Conservation (phyloP, 2,113 vertebrate species). For the Grammomys surdaster region DNA sequence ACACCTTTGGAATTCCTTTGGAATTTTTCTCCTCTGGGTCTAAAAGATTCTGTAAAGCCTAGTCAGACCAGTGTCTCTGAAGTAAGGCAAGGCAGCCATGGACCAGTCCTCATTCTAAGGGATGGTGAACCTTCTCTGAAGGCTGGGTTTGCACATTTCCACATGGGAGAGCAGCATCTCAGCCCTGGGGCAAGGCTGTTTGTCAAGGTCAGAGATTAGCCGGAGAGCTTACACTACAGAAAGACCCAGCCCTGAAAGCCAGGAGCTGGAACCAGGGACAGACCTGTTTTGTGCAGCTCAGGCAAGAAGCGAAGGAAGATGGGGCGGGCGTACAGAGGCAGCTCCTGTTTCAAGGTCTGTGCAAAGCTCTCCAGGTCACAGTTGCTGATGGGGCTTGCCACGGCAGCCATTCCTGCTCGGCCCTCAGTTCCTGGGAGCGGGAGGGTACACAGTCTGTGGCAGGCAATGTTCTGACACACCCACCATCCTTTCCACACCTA, state of each 20-base stretch:
- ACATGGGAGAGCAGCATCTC: not conserved
- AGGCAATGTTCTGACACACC: not conserved
- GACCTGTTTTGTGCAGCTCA: constrained; percentile 96
- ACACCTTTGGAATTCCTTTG: not conserved
- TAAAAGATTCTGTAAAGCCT: not conserved
- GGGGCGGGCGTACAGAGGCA: constrained; percentile 93
- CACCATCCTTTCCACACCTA: constrained; percentile 76
- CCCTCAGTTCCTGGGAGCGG: constrained; percentile 92
- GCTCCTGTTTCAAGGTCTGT: constrained; percentile 91
- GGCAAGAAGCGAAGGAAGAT: constrained; percentile 95
- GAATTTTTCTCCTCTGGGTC: not conserved
- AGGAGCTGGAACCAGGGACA: not conserved
- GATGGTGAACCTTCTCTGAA: not conserved
- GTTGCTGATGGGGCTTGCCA: constrained; percentile 88
- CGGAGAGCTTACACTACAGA: too few species aligned
- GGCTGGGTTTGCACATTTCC: not conserved
- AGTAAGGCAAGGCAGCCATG: not conserved
- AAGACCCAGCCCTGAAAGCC: not conserved
- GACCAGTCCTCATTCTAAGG: not conserved
- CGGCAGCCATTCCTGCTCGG: constrained; percentile 98
- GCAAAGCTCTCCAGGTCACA: constrained; percentile 92
- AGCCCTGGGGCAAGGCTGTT: not conserved
- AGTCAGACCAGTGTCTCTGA: not conserved
- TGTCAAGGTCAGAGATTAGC: not conserved
- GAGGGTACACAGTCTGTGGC: not conserved